Percentiles rank a stretch among this genome's conserved stretches.
phyloP scores from a whole-genome alignment of 1,140 invertebrate species.

The Lordiphosa mommai region DNA sequence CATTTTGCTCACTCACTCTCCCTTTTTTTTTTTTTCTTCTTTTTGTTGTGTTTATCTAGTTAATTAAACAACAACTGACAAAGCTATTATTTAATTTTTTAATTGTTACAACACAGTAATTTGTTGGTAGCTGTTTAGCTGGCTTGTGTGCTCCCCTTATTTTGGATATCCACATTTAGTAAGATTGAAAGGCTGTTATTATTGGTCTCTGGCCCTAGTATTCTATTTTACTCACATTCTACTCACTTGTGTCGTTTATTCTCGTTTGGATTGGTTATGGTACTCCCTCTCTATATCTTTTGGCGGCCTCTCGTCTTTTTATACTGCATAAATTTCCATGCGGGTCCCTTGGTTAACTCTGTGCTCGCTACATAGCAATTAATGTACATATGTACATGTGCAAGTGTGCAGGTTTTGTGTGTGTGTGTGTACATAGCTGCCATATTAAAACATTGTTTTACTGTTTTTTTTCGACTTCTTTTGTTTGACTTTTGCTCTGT shows the following conservation, averaged over 20 bases:
- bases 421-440: conserved; percentile 21
- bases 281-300: too few species aligned
- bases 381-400: conserved; percentile 9
- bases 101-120: conserved; percentile 61
- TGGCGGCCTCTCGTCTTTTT: conserved; percentile 1
- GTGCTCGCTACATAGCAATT: conserved; percentile 25
- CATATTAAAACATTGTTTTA: conserved; percentile 22
- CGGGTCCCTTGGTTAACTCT: conserved; percentile 34
- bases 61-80: conserved; percentile 59
- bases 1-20: background rate
- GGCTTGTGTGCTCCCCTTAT: conserved; percentile 3
- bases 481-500: conserved; percentile 69
- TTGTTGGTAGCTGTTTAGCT: conserved; percentile 13
- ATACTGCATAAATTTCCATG: conserved; percentile 52
- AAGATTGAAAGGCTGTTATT: conserved; percentile 27
- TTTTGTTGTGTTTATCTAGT: conserved; percentile 27
- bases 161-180: background rate
- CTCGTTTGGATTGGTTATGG: conserved; percentile 51
- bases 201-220: conserved; percentile 2
- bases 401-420: too few species aligned
- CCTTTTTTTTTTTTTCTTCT: background rate
- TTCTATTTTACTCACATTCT: conserved; percentile 25
- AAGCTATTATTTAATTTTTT: conserved; percentile 62
- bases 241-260: conserved; percentile 44
- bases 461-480: conserved; percentile 25